Conservation (phyloP, 2,113 vertebrate genomes). For the Grantiella picta region DNA sequence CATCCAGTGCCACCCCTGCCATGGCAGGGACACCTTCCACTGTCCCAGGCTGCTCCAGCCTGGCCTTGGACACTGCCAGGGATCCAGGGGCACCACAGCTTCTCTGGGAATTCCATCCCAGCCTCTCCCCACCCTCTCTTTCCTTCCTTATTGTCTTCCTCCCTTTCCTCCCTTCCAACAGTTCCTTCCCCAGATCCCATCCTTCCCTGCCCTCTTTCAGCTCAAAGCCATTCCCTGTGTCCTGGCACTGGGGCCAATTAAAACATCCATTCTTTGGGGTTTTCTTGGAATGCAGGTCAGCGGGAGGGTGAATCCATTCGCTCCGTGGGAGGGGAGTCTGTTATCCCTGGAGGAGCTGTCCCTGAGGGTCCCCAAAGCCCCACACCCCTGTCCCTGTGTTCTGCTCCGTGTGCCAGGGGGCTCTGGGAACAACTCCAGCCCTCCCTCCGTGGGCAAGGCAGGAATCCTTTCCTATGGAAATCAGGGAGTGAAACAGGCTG, state of each 20-base stretch:
- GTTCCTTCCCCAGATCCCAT: neutral
- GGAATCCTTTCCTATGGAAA: fast-evolving
- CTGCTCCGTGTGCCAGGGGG: fast-evolving
- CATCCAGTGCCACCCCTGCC: neutral
- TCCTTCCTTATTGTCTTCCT: neutral
- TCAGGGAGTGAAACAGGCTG: neutral
- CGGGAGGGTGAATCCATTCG: neutral
- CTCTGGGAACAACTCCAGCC: neutral
- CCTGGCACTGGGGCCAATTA: neutral
- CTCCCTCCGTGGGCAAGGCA: neutral
- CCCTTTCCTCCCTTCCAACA: neutral
- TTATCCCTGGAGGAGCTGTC: neutral
- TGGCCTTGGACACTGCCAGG: neutral
- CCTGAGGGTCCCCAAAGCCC: fast-evolving
- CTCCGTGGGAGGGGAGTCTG: fast-evolving
- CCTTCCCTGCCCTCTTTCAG: neutral
- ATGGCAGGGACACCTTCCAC: neutral
- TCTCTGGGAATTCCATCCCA: neutral
- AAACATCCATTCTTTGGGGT: fast-evolving
- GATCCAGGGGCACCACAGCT: neutral
- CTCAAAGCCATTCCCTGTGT: neutral
- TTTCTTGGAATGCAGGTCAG: neutral
- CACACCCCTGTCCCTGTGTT: neutral
- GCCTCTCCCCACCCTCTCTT: too few species aligned
- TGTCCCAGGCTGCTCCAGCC: neutral